Base-by-base conservation (phyloP, 2,797 vertebrate genomes). In the Pelodytes ibericus region DNA sequence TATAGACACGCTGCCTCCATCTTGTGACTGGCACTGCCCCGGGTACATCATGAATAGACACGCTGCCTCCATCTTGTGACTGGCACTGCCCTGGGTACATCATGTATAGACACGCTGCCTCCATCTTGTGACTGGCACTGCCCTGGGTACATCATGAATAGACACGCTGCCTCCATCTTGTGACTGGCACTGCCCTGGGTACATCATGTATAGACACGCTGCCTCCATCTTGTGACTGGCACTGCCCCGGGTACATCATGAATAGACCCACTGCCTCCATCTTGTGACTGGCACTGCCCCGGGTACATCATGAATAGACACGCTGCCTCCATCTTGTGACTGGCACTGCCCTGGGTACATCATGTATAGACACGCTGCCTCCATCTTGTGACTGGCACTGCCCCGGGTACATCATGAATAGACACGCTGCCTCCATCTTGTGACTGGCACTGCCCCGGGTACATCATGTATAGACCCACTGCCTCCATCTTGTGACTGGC, bases 371-470 rank as follows among this genome's bases (percentile, higher is more conserved):
- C n/a, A n/a, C 1, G 2, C 15, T 2, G 59, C 24, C 25, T 13
- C 41, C 63, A 66, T 49, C 7, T 66, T 49, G 41, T 5, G 63
- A n/a, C 20, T 66, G 63, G 24, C 53, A 24, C 10, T 4, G 4
- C 5, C 22, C 3, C n/a, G 22, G n/a, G 25, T 60, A 29, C 57
- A 70, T 59, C 20, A 8, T 66, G 57, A n/a, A n/a, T 57, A 67
- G 36, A 9, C 15, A 8, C 8, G 4, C 3, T n/a, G 25, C 18
- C 31, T 36, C 60, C 49, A 53, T 22, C 25, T 10, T 49, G 31
- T 6, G 60, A 24, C 13, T 63, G 41, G 39, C 56, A 16, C 16
- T 8, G 2, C 13, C 25, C 2, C 18, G n/a, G n/a, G n/a, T n/a
- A n/a, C n/a, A n/a, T n/a, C n/a, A n/a, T n/a, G n/a, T n/a, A n/a